phyloP scores from a whole-genome alignment of 2,888 invertebrate species.

The Plutella xylostella region DNA sequence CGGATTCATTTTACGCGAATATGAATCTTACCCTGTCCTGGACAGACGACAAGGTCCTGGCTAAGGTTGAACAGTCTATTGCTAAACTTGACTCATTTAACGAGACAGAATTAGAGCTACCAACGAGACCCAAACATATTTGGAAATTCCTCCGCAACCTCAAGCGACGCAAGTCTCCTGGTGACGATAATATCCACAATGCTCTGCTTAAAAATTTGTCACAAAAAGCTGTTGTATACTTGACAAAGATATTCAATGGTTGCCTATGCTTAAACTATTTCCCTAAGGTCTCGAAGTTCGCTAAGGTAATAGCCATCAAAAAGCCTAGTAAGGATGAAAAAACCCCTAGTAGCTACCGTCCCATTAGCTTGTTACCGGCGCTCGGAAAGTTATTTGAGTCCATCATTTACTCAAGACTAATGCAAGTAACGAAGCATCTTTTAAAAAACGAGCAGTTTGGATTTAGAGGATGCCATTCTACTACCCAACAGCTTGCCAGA shows the following conservation, averaged over 20 bases:
- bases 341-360: constrained; percentile 9
- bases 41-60: background rate
- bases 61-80: background rate
- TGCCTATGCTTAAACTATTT: constrained; percentile 6
- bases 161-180: constrained; percentile 11
- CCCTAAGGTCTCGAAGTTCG: constrained; percentile 8
- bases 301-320: constrained; percentile 8
- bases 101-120: background rate
- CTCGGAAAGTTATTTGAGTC: constrained; percentile 11
- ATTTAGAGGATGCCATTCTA: constrained; percentile 5
- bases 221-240: constrained; percentile 6
- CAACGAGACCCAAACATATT: background rate
- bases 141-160: too few species aligned
- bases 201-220: constrained; percentile 8
- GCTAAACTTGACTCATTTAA: too few species aligned
- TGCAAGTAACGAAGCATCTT: background rate
- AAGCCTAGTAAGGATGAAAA: constrained; percentile 7
- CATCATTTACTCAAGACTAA: constrained; percentile 6
- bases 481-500: constrained; percentile 3
- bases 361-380: constrained; percentile 11
- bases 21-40: constrained; percentile 9
- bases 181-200: constrained; percentile 8
- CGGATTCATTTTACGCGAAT: constrained; percentile 5
- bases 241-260: constrained; percentile 12
- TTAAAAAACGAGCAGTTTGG: constrained; percentile 13